Conservation (phyloP, 2,113 vertebrate species). For the Aphelocoma coerulescens region DNA sequence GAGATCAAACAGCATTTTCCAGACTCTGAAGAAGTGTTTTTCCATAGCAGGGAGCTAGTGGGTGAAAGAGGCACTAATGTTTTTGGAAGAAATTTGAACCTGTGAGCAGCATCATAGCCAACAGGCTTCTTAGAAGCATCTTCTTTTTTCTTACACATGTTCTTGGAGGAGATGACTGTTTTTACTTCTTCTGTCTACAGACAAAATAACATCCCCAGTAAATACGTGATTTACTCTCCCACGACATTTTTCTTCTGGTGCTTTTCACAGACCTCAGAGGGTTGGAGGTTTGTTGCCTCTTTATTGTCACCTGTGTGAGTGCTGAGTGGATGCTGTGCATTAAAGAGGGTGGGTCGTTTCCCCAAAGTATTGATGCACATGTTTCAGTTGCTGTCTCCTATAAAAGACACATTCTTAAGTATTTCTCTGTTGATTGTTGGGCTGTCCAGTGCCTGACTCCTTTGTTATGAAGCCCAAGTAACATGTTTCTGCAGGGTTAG, state of each 20-base stretch:
- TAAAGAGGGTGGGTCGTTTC: background rate
- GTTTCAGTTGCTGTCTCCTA: background rate
- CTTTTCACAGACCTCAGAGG: background rate
- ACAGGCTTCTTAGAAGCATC: background rate
- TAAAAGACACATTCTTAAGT: accelerated
- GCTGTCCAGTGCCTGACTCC: background rate
- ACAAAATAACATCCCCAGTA: background rate
- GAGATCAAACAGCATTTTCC: conserved; percentile 59
- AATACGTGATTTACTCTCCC: accelerated
- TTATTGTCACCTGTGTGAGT: background rate
- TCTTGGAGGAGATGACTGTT: background rate
- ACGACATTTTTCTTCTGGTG: background rate
- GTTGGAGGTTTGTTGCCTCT: background rate
- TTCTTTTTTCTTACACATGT: background rate
- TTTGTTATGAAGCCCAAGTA: background rate
- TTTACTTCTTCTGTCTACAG: background rate
- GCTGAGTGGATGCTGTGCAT: background rate
- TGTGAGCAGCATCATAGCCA: background rate
- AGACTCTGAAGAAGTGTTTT: conserved; percentile 67
- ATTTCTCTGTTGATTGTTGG: background rate
- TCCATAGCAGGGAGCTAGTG: conserved; percentile 47
- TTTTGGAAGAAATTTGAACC: conserved; percentile 12
- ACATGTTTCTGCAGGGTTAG: background rate
- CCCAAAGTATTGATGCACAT: background rate
- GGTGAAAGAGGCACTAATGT: background rate